phyloP scores from a whole-genome alignment of 2,888 invertebrate species.

The Colostygia pectinataria region DNA sequence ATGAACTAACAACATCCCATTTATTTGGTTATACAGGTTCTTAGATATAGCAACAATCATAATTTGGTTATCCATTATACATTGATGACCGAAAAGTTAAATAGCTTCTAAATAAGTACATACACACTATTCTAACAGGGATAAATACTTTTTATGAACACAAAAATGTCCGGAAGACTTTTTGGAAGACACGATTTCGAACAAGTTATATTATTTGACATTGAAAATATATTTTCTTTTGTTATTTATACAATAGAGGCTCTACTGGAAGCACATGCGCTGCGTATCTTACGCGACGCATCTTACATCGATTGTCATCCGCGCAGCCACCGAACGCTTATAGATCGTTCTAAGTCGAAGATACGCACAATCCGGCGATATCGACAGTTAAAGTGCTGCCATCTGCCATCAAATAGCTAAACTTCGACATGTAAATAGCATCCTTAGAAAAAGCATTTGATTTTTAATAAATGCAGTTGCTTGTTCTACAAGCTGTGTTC shows the following conservation, averaged over 20 bases:
- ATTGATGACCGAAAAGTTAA: slow-evolving; percentile 51
- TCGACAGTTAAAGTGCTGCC: slow-evolving; percentile 28
- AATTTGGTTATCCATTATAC: slow-evolving; percentile 59
- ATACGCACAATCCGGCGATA: not conserved
- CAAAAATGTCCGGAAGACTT: slow-evolving; percentile 48
- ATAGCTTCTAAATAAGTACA: slow-evolving; percentile 56
- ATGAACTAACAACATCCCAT: slow-evolving; percentile 77
- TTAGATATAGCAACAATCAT: slow-evolving; percentile 77
- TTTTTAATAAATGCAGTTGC: slow-evolving; percentile 1
- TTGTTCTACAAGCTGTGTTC: slow-evolving; percentile 29
- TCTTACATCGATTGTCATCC: too few relatives aligned
- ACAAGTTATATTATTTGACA: slow-evolving; percentile 53
- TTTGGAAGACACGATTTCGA: slow-evolving; percentile 51
- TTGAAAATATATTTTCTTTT: slow-evolving; percentile 74
- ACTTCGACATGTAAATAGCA: slow-evolving; percentile 11
- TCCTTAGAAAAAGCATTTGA: too few relatives aligned
- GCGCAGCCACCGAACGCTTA: too few relatives aligned
- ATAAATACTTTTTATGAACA: slow-evolving; percentile 30
- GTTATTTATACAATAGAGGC: too few relatives aligned
- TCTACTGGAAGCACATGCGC: slow-evolving; percentile 57
- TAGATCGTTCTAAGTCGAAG: too few relatives aligned
- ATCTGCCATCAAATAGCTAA: slow-evolving; percentile 36
- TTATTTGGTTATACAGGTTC: slow-evolving; percentile 80
- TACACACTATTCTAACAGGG: slow-evolving; percentile 30
- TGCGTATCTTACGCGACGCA: too few relatives aligned